Evolutionary conservation across 2,888 invertebrate genomes (phyloP).

Genomic region (Drosophila subsilvestris): DNA sequence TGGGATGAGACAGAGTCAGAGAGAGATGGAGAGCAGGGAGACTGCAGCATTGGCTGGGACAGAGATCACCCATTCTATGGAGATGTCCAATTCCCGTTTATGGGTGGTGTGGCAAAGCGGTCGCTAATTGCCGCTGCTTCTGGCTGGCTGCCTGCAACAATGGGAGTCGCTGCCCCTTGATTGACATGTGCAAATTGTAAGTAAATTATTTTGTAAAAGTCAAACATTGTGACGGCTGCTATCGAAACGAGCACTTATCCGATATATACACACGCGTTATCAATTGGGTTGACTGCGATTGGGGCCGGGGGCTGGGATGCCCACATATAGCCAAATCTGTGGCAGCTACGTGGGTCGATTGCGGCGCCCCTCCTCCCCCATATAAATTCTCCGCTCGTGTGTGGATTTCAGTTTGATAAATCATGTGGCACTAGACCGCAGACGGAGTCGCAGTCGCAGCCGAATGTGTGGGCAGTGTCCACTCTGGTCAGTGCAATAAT

Average conservation of each 20-base stretch:
- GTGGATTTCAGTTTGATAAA: conserved; percentile 69
- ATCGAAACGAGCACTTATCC: conserved; percentile 68
- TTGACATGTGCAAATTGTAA: conserved; percentile 74
- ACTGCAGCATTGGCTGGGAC: background rate
- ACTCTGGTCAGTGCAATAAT: conserved; percentile 50
- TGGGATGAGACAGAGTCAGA: conserved; percentile 19
- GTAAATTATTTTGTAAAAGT: conserved; percentile 70
- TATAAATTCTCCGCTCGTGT: conserved; percentile 69
- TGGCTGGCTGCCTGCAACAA: background rate
- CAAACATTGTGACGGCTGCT: conserved; percentile 47
- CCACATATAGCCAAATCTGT: conserved; percentile 43
- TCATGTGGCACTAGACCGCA: conserved; percentile 57
- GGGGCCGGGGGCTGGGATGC: conserved; percentile 14
- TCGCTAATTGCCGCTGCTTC: conserved; percentile 28
- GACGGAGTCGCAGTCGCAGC: background rate
- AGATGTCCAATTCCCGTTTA: conserved; percentile 11
- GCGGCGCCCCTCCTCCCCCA: conserved; percentile 16
- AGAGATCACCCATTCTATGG: conserved; percentile 11
- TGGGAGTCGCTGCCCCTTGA: conserved; percentile 37
- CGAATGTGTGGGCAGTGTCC: conserved; percentile 53
- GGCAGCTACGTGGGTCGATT: conserved; percentile 26
- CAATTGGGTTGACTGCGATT: conserved; percentile 55
- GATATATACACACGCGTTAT: conserved; percentile 55
- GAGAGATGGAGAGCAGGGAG: conserved; percentile 29
- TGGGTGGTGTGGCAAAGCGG: conserved; percentile 24